A percentile compares a stretch with the other conserved stretches of the same genome.
These are phyloP conservation scores for Cistogaster globosa DNA, from an alignment of 2,888 invertebrate genomes.

Conservation along the genomic window DNA sequence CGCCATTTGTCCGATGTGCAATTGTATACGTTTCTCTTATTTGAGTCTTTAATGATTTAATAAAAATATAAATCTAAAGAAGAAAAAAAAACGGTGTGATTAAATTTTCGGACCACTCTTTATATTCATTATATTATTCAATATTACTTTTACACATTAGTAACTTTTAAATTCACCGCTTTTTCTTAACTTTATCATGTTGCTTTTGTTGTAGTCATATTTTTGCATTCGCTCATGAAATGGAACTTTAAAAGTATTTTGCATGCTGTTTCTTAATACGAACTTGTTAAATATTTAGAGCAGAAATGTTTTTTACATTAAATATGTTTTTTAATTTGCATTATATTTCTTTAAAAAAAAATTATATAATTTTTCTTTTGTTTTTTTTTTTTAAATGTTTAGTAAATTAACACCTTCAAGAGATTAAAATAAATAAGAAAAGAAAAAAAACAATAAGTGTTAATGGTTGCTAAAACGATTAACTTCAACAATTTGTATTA, in stretches of 20 bases:
- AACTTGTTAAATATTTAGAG: constrained; percentile 57
- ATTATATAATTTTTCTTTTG: constrained; percentile 6
- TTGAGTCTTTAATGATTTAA: too few species aligned
- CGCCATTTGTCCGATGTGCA: too few species aligned
- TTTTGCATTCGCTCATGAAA: background rate
- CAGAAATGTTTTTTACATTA: constrained; percentile 45
- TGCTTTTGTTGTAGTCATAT: constrained; percentile 29
- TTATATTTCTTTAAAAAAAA: background rate
- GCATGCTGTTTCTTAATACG: constrained; percentile 1
- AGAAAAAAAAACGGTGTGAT: too few species aligned
- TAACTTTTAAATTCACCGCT: background rate
- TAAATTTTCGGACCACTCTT: too few species aligned
- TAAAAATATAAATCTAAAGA: too few species aligned
- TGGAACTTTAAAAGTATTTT: constrained; percentile 29
- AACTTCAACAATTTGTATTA: constrained; percentile 8
- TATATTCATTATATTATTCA: background rate
- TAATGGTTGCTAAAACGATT: constrained; percentile 52
- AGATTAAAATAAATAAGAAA: background rate
- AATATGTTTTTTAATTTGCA: background rate
- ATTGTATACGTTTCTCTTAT: too few species aligned
- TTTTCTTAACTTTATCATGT: constrained; percentile 42
- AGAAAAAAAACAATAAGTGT: constrained; percentile 1
- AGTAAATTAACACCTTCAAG: constrained; percentile 47
- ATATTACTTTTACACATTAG: too few species aligned
- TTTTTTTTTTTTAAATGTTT: background rate